These are phyloP conservation scores for Arnoldichthys spilopterus DNA, from an alignment of 2,797 vertebrate species.

Conservation along the genomic window DNA sequence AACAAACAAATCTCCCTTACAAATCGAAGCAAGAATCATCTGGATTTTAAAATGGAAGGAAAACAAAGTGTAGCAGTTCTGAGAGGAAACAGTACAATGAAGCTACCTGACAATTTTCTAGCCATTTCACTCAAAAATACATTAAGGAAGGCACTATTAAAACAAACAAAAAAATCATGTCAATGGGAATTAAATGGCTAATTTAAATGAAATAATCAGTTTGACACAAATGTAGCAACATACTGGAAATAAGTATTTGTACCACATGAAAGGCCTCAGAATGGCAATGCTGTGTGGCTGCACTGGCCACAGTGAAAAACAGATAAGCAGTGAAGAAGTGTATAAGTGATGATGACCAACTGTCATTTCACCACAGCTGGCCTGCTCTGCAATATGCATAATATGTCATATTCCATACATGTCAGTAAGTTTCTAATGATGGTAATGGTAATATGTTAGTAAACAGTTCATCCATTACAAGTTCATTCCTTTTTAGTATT, in stretches of 20 bases:
- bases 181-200: slow-evolving; percentile 7
- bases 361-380: background rate
- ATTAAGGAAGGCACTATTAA: slow-evolving; percentile 28
- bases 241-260: background rate
- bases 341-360: background rate
- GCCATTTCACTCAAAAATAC: slow-evolving; percentile 68
- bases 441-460: background rate
- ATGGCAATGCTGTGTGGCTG: background rate
- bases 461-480: background rate
- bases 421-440: background rate
- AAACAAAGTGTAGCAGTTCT: slow-evolving; percentile 65
- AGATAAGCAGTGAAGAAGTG: background rate
- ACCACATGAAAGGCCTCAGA: background rate
- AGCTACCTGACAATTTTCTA: slow-evolving; percentile 71
- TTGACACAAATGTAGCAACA: background rate
- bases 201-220: background rate
- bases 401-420: background rate
- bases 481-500: background rate
- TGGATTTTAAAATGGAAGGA: slow-evolving; percentile 54
- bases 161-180: slow-evolving; percentile 11
- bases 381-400: background rate
- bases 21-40: slow-evolving; percentile 72
- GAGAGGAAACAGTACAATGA: slow-evolving; percentile 64
- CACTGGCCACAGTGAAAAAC: background rate
- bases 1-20: slow-evolving; percentile 80